Percentiles rank a stretch among this genome's conserved stretches.
phyloP scores from a whole-genome alignment of 1,140 invertebrate genomes.

The Bombus picipes region DNA sequence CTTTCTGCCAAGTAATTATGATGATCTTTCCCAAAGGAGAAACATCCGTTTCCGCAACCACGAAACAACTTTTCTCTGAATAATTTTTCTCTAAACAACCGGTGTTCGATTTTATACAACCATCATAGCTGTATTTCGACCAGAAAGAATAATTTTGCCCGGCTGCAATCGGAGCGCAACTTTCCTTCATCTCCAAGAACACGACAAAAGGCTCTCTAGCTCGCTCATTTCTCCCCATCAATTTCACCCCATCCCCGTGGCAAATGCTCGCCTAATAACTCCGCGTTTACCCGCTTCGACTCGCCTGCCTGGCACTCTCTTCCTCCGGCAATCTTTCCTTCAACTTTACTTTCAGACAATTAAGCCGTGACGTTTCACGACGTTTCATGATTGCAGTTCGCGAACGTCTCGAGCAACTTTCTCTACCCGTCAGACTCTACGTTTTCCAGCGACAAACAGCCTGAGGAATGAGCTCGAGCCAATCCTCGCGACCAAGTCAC shows the following conservation, averaged over 20 bases:
- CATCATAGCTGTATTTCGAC: no score
- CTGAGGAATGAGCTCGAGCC: constrained; percentile 13
- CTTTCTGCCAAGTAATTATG: no score
- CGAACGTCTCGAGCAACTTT: background rate
- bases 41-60: no score
- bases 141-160: background rate
- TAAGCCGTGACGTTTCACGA: constrained; percentile 18
- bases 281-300: constrained; percentile 18
- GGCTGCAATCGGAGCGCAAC: background rate
- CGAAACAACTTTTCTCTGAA: no score
- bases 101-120: no score
- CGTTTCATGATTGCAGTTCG: background rate
- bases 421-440: no score
- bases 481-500: constrained; percentile 18
- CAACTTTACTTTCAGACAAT: constrained; percentile 26
- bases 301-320: background rate
- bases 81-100: no score
- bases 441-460: constrained; percentile 1
- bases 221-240: constrained; percentile 11
- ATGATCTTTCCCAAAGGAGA: no score
- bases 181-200: background rate
- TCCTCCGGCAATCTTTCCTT: background rate
- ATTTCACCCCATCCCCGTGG: background rate
- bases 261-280: constrained; percentile 13
- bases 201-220: background rate